Conservation (phyloP, 2,888 invertebrate species). For the Hybos culiciformis region DNA sequence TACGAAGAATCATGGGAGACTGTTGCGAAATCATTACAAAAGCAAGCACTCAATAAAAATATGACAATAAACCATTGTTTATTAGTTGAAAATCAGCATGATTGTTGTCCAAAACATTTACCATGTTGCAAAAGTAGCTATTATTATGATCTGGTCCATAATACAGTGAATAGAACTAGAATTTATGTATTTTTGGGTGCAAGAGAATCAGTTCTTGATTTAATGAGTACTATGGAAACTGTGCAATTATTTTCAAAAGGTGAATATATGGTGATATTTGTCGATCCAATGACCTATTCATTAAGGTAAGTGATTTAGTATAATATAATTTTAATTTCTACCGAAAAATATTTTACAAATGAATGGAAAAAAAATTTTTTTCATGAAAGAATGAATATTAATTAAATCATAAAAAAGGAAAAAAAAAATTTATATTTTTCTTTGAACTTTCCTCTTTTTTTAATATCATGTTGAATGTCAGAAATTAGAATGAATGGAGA, state of each 20-base stretch:
- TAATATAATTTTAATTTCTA: background rate
- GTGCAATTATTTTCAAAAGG: conserved; percentile 77
- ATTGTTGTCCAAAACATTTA: conserved; percentile 62
- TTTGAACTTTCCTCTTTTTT: too few relatives aligned
- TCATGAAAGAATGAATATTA: too few relatives aligned
- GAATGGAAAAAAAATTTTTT: too few relatives aligned
- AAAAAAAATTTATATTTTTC: too few relatives aligned
- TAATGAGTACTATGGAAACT: conserved; percentile 86
- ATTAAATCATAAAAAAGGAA: too few relatives aligned
- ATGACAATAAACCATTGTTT: conserved; percentile 73
- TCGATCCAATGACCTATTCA: conserved; percentile 82
- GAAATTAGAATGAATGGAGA: too few relatives aligned
- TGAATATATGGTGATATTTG: conserved; percentile 90
- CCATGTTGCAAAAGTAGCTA: conserved; percentile 64
- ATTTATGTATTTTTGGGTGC: conserved; percentile 92
- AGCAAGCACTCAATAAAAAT: conserved; percentile 59
- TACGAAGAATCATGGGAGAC: conserved; percentile 69
- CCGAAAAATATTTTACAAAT: background rate
- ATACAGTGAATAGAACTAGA: conserved; percentile 73
- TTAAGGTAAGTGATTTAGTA: conserved; percentile 39
- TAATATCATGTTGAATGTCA: too few relatives aligned
- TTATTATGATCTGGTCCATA: conserved; percentile 60
- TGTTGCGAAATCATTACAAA: conserved; percentile 66
- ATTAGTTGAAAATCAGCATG: conserved; percentile 54
- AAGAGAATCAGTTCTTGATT: conserved; percentile 69